Conservation (phyloP, 2,797 vertebrate genomes). For the Sphenodon punctatus region DNA sequence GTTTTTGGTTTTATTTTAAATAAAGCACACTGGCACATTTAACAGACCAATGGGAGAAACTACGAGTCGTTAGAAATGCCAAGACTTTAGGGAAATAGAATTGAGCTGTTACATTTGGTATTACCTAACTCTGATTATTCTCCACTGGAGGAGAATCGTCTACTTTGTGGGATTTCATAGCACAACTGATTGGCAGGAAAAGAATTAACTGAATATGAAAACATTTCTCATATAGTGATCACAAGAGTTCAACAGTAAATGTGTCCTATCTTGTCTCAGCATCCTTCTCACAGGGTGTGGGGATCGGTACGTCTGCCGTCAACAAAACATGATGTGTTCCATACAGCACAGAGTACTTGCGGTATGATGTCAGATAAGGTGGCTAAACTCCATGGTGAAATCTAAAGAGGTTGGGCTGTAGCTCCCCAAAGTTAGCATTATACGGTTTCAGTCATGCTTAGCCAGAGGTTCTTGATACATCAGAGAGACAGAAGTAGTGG, state of each 20-base stretch:
- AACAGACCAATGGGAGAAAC: constrained; percentile 68
- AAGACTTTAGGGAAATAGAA: constrained; percentile 53
- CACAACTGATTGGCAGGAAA: constrained; percentile 56
- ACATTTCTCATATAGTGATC: constrained; percentile 76
- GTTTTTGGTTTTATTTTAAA: constrained; percentile 76
- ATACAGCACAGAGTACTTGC: constrained; percentile 74
- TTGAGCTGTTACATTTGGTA: constrained; percentile 69
- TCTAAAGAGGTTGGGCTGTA: constrained; percentile 56
- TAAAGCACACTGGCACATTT: constrained; percentile 70
- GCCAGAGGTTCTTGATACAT: constrained; percentile 62
- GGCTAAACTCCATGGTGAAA: constrained; percentile 72
- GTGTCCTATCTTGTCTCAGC: constrained; percentile 72
- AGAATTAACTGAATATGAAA: constrained; percentile 54
- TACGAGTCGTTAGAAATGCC: constrained; percentile 53
- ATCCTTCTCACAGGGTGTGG: constrained; percentile 65
- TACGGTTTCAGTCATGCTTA: constrained; percentile 58
- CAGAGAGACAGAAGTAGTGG: constrained; percentile 55
- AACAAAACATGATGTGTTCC: constrained; percentile 72
- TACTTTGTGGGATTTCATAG: constrained; percentile 50
- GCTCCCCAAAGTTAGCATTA: constrained; percentile 56
- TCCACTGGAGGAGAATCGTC: constrained; percentile 42
- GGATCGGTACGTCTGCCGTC: constrained; percentile 64
- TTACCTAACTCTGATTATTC: constrained; percentile 50
- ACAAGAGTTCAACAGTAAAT: constrained; percentile 78
- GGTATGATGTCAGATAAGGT: constrained; percentile 70